Evolutionary conservation across 1,140 invertebrate species (phyloP), one percentile per base, ranked within the genome.

Genomic region (Ceratosolen solmsi): DNA sequence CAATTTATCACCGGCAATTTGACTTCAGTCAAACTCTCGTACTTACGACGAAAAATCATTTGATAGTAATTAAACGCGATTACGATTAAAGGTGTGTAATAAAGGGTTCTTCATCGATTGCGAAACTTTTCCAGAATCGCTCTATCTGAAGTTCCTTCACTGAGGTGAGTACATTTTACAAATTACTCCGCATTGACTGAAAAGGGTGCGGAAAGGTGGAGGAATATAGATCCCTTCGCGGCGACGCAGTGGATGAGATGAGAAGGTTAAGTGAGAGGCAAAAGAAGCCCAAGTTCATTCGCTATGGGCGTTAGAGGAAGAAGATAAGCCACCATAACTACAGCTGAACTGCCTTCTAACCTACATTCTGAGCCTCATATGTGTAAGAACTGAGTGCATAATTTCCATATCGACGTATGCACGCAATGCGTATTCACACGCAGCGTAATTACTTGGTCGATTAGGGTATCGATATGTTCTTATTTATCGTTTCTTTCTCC

Each of bases 271-370:
- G 36, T 38, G 20, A n/a, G 33, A 20, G 3, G 27, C 36, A 72
- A n/a, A n/a, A n/a, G 41, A 51, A 41, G 1, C 36, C 3, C 1
- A 8, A 46, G 65, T 20, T 22, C 5, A 41, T 7, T n/a, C 3
- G 22, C n/a, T 15, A 9, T 0, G 4, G n/a, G 5, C 8, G 20
- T 22, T 15, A 15, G 56, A 8, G 2, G 30, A n/a, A 3, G 38
- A 20, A 27, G n/a, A 63, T 60, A 60, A 73, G 70, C 54, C n/a
- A 8, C 41, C 54, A 74, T 74, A 65, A 65, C 70, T 73, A 20
- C 20, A 22, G 54, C 56, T 80, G 36, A 74, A 30, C 65, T 36
- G 46, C 20, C 33, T 30, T 54, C 9, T 70, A 38, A 78, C 76
- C 27, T n/a, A 73, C 36, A 56, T 56, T 8, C 1, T 9, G 22